A percentile compares a stretch with the other conserved stretches of the same genome.
These are phyloP conservation scores for Lamproptera curius DNA, from an alignment of 2,888 invertebrate genomes.

Conservation along the genomic window DNA sequence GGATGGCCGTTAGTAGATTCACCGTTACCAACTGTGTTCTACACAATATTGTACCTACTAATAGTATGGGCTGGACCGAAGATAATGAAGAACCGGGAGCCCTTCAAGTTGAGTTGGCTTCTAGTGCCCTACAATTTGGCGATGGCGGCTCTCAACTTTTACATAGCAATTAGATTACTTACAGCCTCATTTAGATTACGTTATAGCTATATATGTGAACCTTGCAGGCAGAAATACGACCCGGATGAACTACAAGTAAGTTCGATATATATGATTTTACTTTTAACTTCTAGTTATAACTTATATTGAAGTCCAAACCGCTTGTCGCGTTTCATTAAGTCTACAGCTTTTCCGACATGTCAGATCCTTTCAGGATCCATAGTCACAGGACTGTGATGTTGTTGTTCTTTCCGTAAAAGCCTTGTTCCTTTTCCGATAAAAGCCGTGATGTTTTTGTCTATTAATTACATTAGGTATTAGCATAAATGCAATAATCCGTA, in stretches of 20 bases:
- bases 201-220: conserved; percentile 93
- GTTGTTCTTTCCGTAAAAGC: no score
- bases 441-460: no score
- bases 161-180: conserved; percentile 88
- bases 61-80: conserved; percentile 90
- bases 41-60: conserved; percentile 84
- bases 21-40: conserved; percentile 83
- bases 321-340: no score
- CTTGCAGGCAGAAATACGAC: conserved; percentile 86
- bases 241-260: conserved; percentile 90
- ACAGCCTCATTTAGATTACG: conserved; percentile 85
- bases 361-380: no score
- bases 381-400: no score
- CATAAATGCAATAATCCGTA: no score
- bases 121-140: conserved; percentile 91
- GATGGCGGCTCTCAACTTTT: conserved; percentile 89
- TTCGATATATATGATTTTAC: no score
- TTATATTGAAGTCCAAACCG: no score
- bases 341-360: no score
- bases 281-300: no score
- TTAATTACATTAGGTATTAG: no score
- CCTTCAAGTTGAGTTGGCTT: conserved; percentile 85
- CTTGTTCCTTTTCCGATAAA: no score
- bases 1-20: conserved; percentile 93
- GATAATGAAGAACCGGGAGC: conserved; percentile 86